phyloP scores from a whole-genome alignment of 2,113 vertebrate species.

The Tretioscincus oriximinensis region DNA sequence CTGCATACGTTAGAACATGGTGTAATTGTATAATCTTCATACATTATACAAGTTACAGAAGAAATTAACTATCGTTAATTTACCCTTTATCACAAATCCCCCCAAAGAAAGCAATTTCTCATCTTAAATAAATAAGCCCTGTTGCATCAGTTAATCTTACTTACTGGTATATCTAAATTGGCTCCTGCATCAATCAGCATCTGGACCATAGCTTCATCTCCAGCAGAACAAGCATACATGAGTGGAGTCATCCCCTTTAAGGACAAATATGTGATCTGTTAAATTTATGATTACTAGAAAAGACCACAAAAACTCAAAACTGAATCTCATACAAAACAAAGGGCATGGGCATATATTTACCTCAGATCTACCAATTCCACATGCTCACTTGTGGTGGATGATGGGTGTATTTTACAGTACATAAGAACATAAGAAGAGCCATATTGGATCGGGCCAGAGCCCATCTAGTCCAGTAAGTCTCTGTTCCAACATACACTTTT shows the following conservation, averaged over 20 bases:
- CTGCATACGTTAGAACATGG: no score
- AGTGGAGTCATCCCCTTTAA: constrained; percentile 92
- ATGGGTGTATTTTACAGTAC: no score
- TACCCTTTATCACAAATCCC: no score
- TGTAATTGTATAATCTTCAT: no score
- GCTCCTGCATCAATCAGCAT: constrained; percentile 97
- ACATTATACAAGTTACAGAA: no score
- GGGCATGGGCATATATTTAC: background rate
- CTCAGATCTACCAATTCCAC: background rate
- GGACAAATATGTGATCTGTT: background rate
- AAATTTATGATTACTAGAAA: background rate
- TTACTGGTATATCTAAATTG: constrained; percentile 83
- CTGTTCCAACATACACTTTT: no score
- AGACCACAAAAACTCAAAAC: fast-evolving
- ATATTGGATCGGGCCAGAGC: no score
- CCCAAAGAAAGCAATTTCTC: no score
- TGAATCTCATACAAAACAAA: fast-evolving
- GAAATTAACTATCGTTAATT: no score
- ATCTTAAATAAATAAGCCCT: no score
- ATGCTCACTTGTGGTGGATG: background rate
- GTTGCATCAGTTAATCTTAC: constrained; percentile 4
- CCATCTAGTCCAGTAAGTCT: no score
- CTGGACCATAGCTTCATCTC: constrained; percentile 97
- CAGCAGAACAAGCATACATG: constrained; percentile 95
- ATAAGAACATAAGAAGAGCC: no score